Evolutionary conservation across 2,797 vertebrate genomes (phyloP).

Genomic region (Lithobates pipiens): DNA sequence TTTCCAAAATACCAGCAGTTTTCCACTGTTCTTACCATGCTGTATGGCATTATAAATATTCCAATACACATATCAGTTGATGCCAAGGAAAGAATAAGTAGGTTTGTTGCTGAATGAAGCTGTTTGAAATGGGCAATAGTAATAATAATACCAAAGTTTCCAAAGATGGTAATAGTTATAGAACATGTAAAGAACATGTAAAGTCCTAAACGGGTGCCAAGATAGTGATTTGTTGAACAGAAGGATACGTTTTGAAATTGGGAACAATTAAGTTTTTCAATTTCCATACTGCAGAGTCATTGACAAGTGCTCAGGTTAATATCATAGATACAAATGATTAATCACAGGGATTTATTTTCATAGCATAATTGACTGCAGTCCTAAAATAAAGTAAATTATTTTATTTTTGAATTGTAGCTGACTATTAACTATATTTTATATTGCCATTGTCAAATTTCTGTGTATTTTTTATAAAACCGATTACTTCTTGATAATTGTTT

Average conservation of each 20-base stretch:
- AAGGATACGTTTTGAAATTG: slow-evolving; percentile 62
- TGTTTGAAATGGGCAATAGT: slow-evolving; percentile 78
- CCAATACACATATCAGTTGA: slow-evolving; percentile 75
- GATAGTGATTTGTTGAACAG: slow-evolving; percentile 61
- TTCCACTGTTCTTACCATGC: slow-evolving; percentile 71
- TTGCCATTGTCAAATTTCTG: no score
- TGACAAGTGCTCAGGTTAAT: background rate
- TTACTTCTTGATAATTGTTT: no score
- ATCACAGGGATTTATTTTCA: background rate
- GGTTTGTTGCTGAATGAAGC: slow-evolving; percentile 79
- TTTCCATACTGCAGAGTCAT: background rate
- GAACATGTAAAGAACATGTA: slow-evolving; percentile 65
- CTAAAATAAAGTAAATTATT: background rate
- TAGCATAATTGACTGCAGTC: background rate
- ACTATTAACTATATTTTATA: no score
- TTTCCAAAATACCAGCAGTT: slow-evolving; percentile 80
- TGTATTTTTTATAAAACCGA: no score
- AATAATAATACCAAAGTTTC: slow-evolving; percentile 77
- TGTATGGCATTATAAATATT: slow-evolving; percentile 76
- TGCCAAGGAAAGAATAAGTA: slow-evolving; percentile 79
- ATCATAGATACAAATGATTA: background rate
- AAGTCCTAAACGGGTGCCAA: slow-evolving; percentile 57
- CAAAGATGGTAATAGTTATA: slow-evolving; percentile 72
- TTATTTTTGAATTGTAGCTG: no score
- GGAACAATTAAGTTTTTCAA: slow-evolving; percentile 52